Evolutionary conservation across 2,888 invertebrate genomes (phyloP), one percentile per base, ranked within the genome.

Genomic region (Lampropteryx suffumata): DNA sequence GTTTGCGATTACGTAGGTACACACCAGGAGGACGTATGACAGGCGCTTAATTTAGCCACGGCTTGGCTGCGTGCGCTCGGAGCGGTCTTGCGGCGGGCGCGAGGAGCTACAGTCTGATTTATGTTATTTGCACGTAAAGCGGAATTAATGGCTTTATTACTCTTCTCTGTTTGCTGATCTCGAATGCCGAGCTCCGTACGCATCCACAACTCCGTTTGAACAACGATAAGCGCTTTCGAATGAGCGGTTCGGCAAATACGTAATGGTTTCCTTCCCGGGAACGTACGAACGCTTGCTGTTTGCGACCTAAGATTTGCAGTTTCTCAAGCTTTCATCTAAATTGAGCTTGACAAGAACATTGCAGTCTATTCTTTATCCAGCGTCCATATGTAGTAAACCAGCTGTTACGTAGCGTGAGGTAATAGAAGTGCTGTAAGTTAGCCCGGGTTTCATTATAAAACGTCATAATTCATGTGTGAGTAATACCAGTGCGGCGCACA

Each of bases 71-170:
- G 76, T 77, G 71, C 73, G 75, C 76, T 76, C 72, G 54, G 71
- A 71, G 77, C 80, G 78, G 75, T 81, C 81, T 83, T 84, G 86
- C 73, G 86, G 83, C 78, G 76, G 79, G 73, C 71, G 82, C 78
- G 76, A 79, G 75, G 76, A 78, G 79, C 75, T 82, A 76, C 81
- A 82, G 73, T 79, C 85, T 89, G 88, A 90, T 90, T 89, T 89
- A 89, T 88, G 87, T 84, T 87, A 84, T 87, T 89, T 88, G 84
- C 85, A 84, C 84, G 82, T 84, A 84, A 85, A 87, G 84, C 84
- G 82, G 84, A 89, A 89, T 89, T 89, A 89, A 89, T 88, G 86
- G 82, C 84, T 84, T 86, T 87, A 86, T 85, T 86, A 88, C 83
- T 82, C 84, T 84, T 82, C 83, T 77, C 80, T 85, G 84, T 87